Evolutionary conservation across 1,140 invertebrate genomes (phyloP).

Genomic region (Gryon sp.): DNA sequence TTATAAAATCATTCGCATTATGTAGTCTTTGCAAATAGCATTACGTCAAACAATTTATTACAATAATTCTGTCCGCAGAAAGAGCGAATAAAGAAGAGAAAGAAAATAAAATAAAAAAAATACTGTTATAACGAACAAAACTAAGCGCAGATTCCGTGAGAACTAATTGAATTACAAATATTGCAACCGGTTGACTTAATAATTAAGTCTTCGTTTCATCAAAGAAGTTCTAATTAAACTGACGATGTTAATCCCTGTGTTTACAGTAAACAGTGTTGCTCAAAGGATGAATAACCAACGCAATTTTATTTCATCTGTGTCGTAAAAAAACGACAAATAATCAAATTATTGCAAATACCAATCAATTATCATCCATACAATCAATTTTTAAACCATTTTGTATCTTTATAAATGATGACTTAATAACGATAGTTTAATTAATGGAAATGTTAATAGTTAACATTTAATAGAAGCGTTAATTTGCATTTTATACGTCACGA

Average conservation of each 20-base stretch:
- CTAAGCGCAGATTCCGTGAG: slow-evolving; percentile 5
- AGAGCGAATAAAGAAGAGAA: no score
- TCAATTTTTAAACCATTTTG: no score
- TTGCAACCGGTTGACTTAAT: slow-evolving; percentile 13
- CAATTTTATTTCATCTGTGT: no score
- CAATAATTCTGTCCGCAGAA: no score
- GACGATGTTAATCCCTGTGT: background rate
- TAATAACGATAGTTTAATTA: background rate
- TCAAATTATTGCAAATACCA: no score
- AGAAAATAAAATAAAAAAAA: background rate
- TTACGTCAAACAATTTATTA: no score
- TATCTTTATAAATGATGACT: background rate
- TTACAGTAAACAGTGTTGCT: background rate
- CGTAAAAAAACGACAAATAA: no score
- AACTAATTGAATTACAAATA: slow-evolving; percentile 36
- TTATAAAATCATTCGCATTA: no score
- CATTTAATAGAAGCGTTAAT: background rate
- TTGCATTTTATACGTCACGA: background rate
- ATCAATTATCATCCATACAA: no score
- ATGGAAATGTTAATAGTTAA: background rate
- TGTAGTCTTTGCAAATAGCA: no score
- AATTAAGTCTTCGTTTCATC: slow-evolving; percentile 26
- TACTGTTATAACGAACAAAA: slow-evolving; percentile 5
- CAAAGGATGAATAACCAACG: background rate
- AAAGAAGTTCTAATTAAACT: background rate